phyloP scores from a whole-genome alignment of 64 coral and sea anemone genomes.

The Cladopsammia gracilis region DNA sequence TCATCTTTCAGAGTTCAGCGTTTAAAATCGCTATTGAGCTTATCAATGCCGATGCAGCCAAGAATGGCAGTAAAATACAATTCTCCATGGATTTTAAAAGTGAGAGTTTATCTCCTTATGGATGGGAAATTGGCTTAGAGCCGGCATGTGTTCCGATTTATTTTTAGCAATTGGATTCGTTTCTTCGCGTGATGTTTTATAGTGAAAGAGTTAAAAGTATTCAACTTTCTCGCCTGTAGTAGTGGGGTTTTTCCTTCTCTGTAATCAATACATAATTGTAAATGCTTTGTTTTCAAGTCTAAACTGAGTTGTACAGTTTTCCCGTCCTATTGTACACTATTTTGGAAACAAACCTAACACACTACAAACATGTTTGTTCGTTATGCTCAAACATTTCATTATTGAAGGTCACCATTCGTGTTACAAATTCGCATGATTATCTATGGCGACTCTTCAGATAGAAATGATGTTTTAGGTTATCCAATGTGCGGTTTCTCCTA shows the following conservation, averaged over 20 bases:
- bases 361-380: too few species aligned
- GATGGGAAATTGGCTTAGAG: not conserved
- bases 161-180: not conserved
- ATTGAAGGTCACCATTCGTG: not conserved
- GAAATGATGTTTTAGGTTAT: too few species aligned
- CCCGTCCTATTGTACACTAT: not conserved
- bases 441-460: too few species aligned
- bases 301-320: not conserved
- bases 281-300: not conserved
- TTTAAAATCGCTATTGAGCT: conserved; percentile 93
- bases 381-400: too few species aligned
- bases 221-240: not conserved
- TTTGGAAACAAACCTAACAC: too few species aligned
- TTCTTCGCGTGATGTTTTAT: not conserved
- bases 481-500: not conserved
- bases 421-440: not conserved
- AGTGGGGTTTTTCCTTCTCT: conserved; percentile 11
- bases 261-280: not conserved
- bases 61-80: conserved; percentile 74
- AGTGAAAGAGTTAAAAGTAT: not conserved
- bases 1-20: conserved; percentile 86
- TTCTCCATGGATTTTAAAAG: conserved; percentile 94
- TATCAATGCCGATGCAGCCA: conserved; percentile 74
- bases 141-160: not conserved
- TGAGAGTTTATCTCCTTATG: conserved; percentile 59